Evolutionary conservation across 2,113 vertebrate species (phyloP).

Genomic region (Eleginops maclovinus): DNA sequence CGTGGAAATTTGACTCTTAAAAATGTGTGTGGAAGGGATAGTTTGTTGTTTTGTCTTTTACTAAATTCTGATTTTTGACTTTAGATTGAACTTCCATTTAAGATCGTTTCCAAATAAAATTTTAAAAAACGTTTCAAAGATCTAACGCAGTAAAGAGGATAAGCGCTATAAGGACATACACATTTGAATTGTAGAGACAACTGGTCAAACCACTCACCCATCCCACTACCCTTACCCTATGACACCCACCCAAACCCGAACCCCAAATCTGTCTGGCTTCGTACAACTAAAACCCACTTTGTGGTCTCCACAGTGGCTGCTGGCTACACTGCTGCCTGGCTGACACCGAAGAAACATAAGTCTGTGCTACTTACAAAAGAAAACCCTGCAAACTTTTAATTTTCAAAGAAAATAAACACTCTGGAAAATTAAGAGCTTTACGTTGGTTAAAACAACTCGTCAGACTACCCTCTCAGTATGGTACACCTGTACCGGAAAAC

Average conservation of each 20-base stretch:
- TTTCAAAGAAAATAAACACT: slow-evolving; percentile 76
- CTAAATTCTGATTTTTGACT: slow-evolving; percentile 57
- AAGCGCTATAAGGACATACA: slow-evolving; percentile 62
- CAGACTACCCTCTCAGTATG: slow-evolving; percentile 70
- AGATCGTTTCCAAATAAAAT: slow-evolving; percentile 54
- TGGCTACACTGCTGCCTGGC: slow-evolving; percentile 63
- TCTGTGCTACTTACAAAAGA: slow-evolving; percentile 72
- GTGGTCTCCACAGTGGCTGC: slow-evolving; percentile 67
- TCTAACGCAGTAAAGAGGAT: slow-evolving; percentile 57
- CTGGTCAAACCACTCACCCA: slow-evolving; percentile 51
- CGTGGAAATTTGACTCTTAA: slow-evolving; percentile 55
- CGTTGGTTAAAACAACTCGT: slow-evolving; percentile 74
- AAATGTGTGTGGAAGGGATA: slow-evolving; percentile 14
- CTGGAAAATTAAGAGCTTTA: slow-evolving; percentile 81
- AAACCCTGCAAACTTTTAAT: slow-evolving; percentile 65
- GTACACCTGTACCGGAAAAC: slow-evolving; percentile 70
- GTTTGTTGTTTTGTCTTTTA: neutral
- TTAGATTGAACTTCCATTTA: slow-evolving; percentile 36
- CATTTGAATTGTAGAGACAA: slow-evolving; percentile 76
- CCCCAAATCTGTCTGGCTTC: slow-evolving; percentile 64
- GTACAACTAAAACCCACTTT: slow-evolving; percentile 62
- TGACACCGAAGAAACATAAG: slow-evolving; percentile 62
- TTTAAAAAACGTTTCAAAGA: slow-evolving; percentile 48
- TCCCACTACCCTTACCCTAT: slow-evolving; percentile 40
- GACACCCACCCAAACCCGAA: slow-evolving; percentile 31